phyloP scores from a whole-genome alignment of 2,113 vertebrate species.

The Hymenochirus boettgeri region DNA sequence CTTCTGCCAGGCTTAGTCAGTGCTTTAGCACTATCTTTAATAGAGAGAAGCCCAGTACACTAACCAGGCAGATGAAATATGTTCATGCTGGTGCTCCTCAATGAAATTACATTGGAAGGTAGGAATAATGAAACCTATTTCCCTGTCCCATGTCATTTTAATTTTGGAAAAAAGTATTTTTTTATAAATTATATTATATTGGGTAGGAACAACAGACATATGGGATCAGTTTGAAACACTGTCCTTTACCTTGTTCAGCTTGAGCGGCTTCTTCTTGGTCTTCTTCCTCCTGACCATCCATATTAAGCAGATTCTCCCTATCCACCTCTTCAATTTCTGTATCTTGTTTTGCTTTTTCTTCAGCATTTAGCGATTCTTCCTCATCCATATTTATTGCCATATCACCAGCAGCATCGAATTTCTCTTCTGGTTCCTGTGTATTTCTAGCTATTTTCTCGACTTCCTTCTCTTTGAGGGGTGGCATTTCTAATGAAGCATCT shows the following conservation, averaged over 20 bases:
- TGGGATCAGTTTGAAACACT: background rate
- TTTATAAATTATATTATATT: too few relatives aligned
- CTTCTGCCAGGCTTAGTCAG: too few relatives aligned
- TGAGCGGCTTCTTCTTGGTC: slow-evolving; percentile 35
- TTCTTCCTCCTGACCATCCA: slow-evolving; percentile 40
- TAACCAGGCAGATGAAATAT: background rate
- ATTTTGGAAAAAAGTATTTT: too few relatives aligned
- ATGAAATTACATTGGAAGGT: too few relatives aligned
- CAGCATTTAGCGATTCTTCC: background rate
- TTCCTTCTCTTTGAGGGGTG: too few relatives aligned
- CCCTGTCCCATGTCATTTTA: background rate
- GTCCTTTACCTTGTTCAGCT: slow-evolving; percentile 48
- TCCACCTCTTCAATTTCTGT: slow-evolving; percentile 51
- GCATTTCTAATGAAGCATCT: too few relatives aligned
- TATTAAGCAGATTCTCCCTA: slow-evolving; percentile 57
- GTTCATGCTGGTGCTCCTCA: too few relatives aligned
- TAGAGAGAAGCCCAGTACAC: too few relatives aligned
- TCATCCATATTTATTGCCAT: background rate
- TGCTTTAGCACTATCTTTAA: too few relatives aligned
- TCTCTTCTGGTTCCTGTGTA: background rate
- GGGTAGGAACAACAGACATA: background rate
- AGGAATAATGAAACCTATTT: too few relatives aligned
- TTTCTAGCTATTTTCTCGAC: too few relatives aligned
- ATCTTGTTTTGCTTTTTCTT: slow-evolving; percentile 31
- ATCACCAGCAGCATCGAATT: background rate